These are phyloP conservation scores for Ciconia boyciana DNA, from an alignment of 2,113 vertebrate species.

Conservation along the genomic window DNA sequence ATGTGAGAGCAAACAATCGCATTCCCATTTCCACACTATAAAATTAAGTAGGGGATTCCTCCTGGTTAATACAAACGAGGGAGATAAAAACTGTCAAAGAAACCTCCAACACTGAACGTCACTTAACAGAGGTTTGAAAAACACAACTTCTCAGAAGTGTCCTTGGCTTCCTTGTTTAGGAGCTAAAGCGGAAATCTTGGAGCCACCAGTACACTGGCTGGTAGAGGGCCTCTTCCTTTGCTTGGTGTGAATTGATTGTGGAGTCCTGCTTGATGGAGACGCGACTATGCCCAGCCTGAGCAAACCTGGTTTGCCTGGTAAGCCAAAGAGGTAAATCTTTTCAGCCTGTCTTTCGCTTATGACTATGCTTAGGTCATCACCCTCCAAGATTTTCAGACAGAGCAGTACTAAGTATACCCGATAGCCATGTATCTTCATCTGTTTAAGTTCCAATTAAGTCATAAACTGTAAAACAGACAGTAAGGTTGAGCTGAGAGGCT, in stretches of 20 bases:
- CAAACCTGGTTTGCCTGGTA: background rate
- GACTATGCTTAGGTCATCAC: background rate
- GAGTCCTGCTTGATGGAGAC: background rate
- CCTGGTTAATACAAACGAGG: background rate
- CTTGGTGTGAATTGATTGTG: background rate
- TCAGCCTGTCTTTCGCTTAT: background rate
- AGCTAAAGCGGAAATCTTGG: background rate
- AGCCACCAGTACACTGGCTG: background rate
- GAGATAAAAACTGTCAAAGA: background rate
- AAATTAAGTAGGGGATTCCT: background rate
- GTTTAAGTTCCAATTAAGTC: background rate
- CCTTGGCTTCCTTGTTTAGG: background rate
- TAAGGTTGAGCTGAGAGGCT: background rate
- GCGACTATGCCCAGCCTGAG: fast-evolving
- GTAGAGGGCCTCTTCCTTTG: background rate
- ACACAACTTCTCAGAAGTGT: background rate
- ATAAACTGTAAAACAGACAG: background rate
- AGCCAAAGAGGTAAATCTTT: background rate
- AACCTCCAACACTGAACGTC: background rate
- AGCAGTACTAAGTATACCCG: background rate
- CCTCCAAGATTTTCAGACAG: background rate
- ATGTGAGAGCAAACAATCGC: background rate
- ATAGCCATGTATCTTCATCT: background rate
- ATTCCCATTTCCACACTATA: background rate
- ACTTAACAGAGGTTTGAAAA: background rate